Evolutionary conservation across 1,140 invertebrate genomes (phyloP), one percentile per base, ranked within the genome.

Genomic region (Pomphorhynchus laevis): DNA sequence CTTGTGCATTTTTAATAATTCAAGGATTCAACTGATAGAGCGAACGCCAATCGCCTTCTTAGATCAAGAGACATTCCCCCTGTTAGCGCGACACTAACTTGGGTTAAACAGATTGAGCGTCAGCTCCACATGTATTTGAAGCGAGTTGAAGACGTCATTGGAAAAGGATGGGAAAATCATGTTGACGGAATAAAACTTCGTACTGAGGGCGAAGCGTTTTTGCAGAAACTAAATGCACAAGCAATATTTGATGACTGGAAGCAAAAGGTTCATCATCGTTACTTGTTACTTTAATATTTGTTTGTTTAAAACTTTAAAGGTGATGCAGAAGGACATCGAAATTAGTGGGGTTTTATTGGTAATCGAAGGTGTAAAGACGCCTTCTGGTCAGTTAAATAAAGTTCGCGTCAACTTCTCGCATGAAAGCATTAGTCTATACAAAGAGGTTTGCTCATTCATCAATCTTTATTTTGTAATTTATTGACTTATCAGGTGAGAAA

Each of bases 211-310:
- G 86, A 95, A 49, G 89, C 77, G 56, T 95, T 98, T 56, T 68
- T 79, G 20, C 57, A 74, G 25, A 93, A 95, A 57, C 58, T 91
- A 2, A 80, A 84, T 48, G 91, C 84, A 4, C 70, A 77, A 52
- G 74, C 80, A 50, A 75, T 95, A 33, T 93, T 93, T 56, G 80
- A 91, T 50, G 82, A 91, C 47, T 98, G 86, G 86, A 69, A 75
- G 5, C 64, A 74, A 27, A 79, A 73, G 57, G 46, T 47, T 25
- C 44, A 24, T 24, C 14, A 18, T 22, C 38, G 33, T 22, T 39
- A 27, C 22, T 9, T 38, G 24, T n/a, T 35, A 11, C 8, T 34
- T 33, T 11, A 18, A 21, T 6, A 12, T 18, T 25, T 40, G 40
- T 8, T 41, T 20, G 6, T 17, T 11, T 34, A 11, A 8, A 11